Evolutionary conservation across 2,113 vertebrate species (phyloP).

Genomic region (Neopipo cinnamomea): DNA sequence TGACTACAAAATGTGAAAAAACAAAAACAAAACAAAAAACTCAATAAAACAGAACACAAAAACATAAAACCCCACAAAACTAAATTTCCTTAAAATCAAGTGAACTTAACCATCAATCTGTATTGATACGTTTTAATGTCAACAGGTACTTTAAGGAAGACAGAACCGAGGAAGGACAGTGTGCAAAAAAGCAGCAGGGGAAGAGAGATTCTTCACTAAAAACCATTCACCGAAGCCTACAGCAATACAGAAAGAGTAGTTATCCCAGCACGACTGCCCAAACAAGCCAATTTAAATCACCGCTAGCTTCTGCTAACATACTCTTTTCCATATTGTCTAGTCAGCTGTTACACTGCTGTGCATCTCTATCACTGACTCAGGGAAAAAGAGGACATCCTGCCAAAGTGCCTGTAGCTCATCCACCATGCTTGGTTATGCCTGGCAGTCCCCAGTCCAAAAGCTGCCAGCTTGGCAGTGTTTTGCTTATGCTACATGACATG

Average conservation of each 20-base stretch:
- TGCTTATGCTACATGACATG: background rate
- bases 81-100: background rate
- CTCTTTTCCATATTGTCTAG: background rate
- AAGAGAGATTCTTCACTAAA: background rate
- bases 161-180: background rate
- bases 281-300: background rate
- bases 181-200: background rate
- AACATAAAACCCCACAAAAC: accelerated
- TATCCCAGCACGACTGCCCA: background rate
- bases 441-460: background rate
- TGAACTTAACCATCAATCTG: background rate
- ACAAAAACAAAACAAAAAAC: background rate
- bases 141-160: background rate
- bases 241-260: background rate
- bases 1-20: background rate
- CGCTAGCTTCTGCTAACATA: background rate
- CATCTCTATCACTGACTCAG: background rate
- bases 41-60: background rate
- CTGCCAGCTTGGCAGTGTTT: background rate
- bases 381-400: background rate
- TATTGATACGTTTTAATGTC: background rate
- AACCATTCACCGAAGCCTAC: background rate
- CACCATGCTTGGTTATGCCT: background rate
- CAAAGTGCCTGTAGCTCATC: background rate
- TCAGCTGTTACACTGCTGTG: background rate